Evolutionary conservation across 2,797 vertebrate species (phyloP).

Genomic region (Periparus ater): DNA sequence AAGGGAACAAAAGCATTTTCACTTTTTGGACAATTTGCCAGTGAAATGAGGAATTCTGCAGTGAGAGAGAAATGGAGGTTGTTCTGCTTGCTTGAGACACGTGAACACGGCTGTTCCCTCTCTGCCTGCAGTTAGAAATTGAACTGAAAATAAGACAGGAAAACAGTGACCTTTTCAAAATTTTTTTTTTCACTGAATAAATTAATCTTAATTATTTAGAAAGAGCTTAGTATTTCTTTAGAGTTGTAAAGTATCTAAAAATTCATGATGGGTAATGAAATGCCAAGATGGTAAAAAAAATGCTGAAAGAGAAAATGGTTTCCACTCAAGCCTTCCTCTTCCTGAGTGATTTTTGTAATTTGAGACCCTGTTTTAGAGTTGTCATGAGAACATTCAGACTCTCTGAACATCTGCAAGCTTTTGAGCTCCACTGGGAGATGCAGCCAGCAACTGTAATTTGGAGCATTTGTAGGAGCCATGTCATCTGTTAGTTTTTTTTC

Average conservation of each 20-base stretch:
- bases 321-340: neutral
- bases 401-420: slow-evolving; percentile 55
- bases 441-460: slow-evolving; percentile 19
- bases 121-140: neutral
- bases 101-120: neutral
- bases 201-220: neutral
- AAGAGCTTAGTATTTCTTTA: neutral
- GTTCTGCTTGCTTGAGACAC: neutral
- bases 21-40: neutral
- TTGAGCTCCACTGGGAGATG: slow-evolving; percentile 4
- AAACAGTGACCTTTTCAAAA: neutral
- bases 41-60: neutral
- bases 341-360: slow-evolving; percentile 52
- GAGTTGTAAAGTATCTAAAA: neutral
- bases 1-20: neutral
- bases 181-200: neutral
- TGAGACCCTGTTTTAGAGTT: slow-evolving; percentile 17
- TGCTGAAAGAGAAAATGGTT: slow-evolving; percentile 48
- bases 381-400: slow-evolving; percentile 41
- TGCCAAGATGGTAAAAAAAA: neutral
- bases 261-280: neutral
- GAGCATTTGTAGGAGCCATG: neutral
- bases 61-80: neutral
- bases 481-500: neutral
- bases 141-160: neutral